Evolutionary conservation across 2,888 invertebrate species (phyloP).

Genomic region (Osmoderma eremita): DNA sequence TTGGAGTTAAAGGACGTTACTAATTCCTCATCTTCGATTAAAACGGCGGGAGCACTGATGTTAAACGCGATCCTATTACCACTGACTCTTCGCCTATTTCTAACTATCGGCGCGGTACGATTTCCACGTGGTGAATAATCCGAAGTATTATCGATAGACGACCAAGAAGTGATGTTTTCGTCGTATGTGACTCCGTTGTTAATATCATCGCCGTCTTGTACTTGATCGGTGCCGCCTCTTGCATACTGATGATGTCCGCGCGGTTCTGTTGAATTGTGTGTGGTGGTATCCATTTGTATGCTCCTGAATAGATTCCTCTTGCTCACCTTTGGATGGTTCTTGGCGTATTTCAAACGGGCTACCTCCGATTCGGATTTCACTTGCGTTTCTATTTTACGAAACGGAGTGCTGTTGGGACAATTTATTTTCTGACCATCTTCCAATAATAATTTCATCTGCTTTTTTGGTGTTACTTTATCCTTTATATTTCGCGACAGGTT

Average conservation of each 20-base stretch:
- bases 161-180: conserved; percentile 48
- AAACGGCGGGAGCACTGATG: conserved; percentile 46
- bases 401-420: conserved; percentile 40
- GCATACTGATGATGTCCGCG: conserved; percentile 60
- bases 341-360: conserved; percentile 49
- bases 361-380: conserved; percentile 45
- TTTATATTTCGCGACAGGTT: conserved; percentile 62
- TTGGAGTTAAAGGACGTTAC: conserved; percentile 42
- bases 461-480: conserved; percentile 60
- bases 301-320: conserved; percentile 57
- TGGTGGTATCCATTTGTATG: conserved; percentile 45
- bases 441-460: conserved; percentile 38
- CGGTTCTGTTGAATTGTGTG: conserved; percentile 35
- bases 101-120: conserved; percentile 45
- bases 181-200: conserved; percentile 53
- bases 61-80: conserved; percentile 40
- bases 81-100: conserved; percentile 28
- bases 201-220: conserved; percentile 50
- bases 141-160: conserved; percentile 39
- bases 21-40: conserved; percentile 41
- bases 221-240: conserved; percentile 50
- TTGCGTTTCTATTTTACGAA: conserved; percentile 39
- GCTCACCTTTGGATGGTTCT: conserved; percentile 59
- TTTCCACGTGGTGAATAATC: conserved; percentile 41
- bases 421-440: conserved; percentile 15